Base-by-base conservation (phyloP, 2,797 vertebrate species). In the Epinephelus awoara region DNA sequence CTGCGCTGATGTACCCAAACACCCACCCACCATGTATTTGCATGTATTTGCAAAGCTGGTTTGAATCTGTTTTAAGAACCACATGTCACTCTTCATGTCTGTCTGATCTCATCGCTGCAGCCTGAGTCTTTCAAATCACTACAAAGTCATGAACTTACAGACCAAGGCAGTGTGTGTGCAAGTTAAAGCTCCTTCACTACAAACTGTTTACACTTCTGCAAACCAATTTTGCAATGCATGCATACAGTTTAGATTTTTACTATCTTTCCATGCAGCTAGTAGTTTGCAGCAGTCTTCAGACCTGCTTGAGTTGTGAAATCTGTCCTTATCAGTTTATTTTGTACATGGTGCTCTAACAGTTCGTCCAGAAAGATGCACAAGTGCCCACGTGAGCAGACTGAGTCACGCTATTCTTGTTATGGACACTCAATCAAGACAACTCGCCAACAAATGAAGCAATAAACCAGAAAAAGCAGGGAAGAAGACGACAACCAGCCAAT, bases 1-100 rank as follows among this genome's bases (percentile, higher is more conserved):
- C 55, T 3, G 25, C 4, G 55, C 67, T 11, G 83, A 83, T 68
- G 73, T 34, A 63, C 62, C 70, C 75, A 77, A 57, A 79, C 72
- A 84, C 67, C 34, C 84, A 40, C 77, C 69, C 72, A 70, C 57
- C 18, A 17, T 51, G 72, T 9, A 51, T 66, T 65, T 67, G 52
- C 70, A 75, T 76, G 58, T 27, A 57, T 67, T 58, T 50, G 49
- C 21, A 54, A 63, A 72, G 68, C 76, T 67, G 73, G 29, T 79
- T 79, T 70, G 51, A 74, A 72, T 77, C 56, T 21, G 17, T 8
- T 80, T 38, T 65, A 17, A 47, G 50, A 67, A 38, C 52, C 70
- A 50, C 68, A n/a, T 14, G 62, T 29, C 73, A 44, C 49, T 59
- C 4, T 19, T 46, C n/a, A 12, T 46, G 49, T 82, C 18, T 58